These are phyloP conservation scores for Megaceryle maxima DNA, from an alignment of 2,113 vertebrate genomes.

Conservation along the genomic window DNA sequence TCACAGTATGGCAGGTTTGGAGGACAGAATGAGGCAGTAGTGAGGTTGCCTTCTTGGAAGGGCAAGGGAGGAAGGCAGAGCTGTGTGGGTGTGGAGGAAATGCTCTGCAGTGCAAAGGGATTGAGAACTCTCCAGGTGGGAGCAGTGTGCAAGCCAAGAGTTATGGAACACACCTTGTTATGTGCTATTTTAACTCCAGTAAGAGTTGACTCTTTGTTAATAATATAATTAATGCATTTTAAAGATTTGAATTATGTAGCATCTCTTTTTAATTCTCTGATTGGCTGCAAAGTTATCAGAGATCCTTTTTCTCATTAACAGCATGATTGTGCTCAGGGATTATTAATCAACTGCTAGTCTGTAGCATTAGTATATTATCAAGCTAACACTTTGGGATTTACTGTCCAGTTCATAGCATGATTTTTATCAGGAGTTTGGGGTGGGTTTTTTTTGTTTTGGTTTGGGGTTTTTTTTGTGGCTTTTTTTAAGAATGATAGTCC, in stretches of 20 bases:
- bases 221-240: neutral
- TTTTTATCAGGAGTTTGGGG: neutral
- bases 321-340: neutral
- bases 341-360: neutral
- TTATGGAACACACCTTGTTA: neutral
- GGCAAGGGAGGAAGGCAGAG: neutral
- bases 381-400: neutral
- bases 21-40: neutral
- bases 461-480: no score
- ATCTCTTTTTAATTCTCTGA: neutral
- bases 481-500: neutral
- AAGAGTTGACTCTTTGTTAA: neutral
- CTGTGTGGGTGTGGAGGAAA: neutral
- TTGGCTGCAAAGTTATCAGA: neutral
- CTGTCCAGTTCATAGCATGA: neutral
- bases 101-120: neutral
- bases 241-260: neutral
- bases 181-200: neutral
- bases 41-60: neutral
- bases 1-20: neutral
- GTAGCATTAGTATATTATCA: neutral
- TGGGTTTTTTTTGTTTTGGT: no score
- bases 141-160: neutral
- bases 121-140: neutral
- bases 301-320: neutral